Conservation (phyloP, 2,888 invertebrate species). For the Synergus japonicus region DNA sequence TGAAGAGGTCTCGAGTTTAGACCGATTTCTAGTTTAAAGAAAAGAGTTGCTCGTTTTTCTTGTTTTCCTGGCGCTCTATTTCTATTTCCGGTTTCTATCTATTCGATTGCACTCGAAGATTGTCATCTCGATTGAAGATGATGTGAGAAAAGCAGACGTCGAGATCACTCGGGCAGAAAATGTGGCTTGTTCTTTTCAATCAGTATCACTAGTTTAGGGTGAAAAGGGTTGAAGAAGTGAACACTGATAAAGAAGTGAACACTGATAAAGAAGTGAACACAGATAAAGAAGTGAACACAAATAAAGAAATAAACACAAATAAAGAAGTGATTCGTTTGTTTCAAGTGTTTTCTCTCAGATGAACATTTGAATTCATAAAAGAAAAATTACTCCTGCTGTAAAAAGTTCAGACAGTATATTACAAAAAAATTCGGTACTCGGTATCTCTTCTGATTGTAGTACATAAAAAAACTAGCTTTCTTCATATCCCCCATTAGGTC, state of each 20-base stretch:
- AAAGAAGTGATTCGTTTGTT: background rate
- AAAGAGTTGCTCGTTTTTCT: background rate
- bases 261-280: background rate
- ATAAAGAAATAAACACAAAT: background rate
- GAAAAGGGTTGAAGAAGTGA: background rate
- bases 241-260: background rate
- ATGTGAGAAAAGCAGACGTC: slow-evolving; percentile 40
- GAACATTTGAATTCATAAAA: background rate
- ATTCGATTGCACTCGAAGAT: slow-evolving; percentile 22
- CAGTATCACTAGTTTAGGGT: background rate
- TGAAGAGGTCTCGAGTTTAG: background rate
- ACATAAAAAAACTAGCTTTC: background rate
- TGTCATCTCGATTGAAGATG: slow-evolving; percentile 40
- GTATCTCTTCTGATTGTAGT: background rate
- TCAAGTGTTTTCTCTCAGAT: background rate
- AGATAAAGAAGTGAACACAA: background rate
- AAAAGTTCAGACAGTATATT: background rate
- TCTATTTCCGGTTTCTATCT: slow-evolving; percentile 28
- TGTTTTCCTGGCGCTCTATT: slow-evolving; percentile 8
- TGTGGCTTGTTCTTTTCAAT: slow-evolving; percentile 18
- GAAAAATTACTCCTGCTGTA: background rate
- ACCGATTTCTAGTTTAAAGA: background rate
- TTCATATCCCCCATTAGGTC: background rate
- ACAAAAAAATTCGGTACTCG: background rate
- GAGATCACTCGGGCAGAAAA: slow-evolving; percentile 13